phyloP scores from a whole-genome alignment of 2,113 vertebrate species.

The Ardeotis arabs region DNA sequence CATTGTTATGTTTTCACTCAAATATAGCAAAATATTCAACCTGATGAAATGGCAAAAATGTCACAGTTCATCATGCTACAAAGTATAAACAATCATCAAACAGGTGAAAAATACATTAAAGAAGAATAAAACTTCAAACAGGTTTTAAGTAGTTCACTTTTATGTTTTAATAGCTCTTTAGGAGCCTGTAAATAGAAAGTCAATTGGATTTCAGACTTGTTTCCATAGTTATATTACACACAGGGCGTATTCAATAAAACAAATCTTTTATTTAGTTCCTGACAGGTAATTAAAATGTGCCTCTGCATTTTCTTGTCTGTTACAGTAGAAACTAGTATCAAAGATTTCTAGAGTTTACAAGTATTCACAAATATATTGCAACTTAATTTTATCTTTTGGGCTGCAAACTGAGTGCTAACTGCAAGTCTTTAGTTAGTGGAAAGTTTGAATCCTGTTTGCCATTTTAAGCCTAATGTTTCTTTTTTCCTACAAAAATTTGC shows the following conservation, averaged over 20 bases:
- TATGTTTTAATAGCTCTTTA: slow-evolving; percentile 72
- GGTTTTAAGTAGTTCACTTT: slow-evolving; percentile 67
- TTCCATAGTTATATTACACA: slow-evolving; percentile 76
- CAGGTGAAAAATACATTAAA: slow-evolving; percentile 68
- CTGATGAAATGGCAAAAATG: slow-evolving; percentile 33
- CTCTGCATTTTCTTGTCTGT: slow-evolving; percentile 68
- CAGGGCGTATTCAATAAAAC: slow-evolving; percentile 80
- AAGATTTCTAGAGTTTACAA: slow-evolving; percentile 62
- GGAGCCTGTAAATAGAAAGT: slow-evolving; percentile 78
- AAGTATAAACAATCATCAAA: slow-evolving; percentile 62
- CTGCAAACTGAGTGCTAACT: slow-evolving; percentile 41
- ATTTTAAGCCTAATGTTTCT: slow-evolving; percentile 50
- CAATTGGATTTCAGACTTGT: slow-evolving; percentile 75
- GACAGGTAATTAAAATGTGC: slow-evolving; percentile 81
- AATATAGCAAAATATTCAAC: slow-evolving; percentile 36
- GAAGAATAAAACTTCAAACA: slow-evolving; percentile 70
- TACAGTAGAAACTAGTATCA: slow-evolving; percentile 54
- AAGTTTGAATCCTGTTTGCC: slow-evolving; percentile 64
- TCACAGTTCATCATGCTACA: slow-evolving; percentile 57
- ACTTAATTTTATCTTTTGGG: slow-evolving; percentile 71
- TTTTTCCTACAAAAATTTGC: slow-evolving; percentile 57
- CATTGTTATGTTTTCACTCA: slow-evolving; percentile 12
- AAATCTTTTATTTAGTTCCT: slow-evolving; percentile 82
- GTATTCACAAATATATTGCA: slow-evolving; percentile 64
- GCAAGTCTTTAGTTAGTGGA: slow-evolving; percentile 56